Percentiles rank a stretch among this genome's conserved stretches.
Conservation (phyloP, 2,113 vertebrate genomes). For the Pelmatolapia mariae region DNA sequence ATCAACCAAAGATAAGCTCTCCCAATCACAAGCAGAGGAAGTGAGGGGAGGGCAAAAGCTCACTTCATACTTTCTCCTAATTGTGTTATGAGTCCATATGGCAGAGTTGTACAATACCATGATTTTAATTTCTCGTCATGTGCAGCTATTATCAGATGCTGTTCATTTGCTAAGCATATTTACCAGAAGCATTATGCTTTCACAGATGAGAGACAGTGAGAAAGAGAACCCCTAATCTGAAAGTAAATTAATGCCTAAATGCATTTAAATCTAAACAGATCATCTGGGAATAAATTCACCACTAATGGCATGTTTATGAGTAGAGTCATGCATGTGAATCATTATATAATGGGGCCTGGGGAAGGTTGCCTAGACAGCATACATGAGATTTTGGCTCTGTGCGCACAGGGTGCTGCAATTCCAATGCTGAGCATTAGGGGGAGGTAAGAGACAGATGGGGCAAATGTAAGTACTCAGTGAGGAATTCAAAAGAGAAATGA, state of each 20-base stretch:
- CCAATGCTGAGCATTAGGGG: slow-evolving; percentile 51
- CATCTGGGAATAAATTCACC: slow-evolving; percentile 16
- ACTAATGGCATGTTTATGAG: slow-evolving; percentile 22
- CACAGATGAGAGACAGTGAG: background rate
- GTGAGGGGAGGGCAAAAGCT: background rate
- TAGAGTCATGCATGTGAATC: background rate
- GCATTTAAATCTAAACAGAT: slow-evolving; percentile 30
- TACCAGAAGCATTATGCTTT: slow-evolving; percentile 17
- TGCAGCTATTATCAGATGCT: slow-evolving; percentile 13
- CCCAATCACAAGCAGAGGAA: background rate
- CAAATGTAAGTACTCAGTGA: background rate
- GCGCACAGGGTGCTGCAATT: slow-evolving; percentile 30
- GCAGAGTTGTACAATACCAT: background rate
- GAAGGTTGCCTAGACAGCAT: background rate
- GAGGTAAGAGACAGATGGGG: slow-evolving; percentile 58
- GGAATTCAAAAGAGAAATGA: background rate
- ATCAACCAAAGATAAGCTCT: background rate
- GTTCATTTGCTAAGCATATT: slow-evolving; percentile 30
- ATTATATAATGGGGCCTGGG: background rate
- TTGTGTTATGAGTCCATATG: slow-evolving; percentile 39
- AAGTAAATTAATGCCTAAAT: slow-evolving; percentile 32
- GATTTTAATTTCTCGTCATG: slow-evolving; percentile 23
- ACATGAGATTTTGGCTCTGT: background rate
- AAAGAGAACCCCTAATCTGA: background rate
- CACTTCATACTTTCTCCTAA: slow-evolving; percentile 13